Base-by-base conservation (phyloP, 2,888 invertebrate species). In the Zaprionus lineosus region DNA sequence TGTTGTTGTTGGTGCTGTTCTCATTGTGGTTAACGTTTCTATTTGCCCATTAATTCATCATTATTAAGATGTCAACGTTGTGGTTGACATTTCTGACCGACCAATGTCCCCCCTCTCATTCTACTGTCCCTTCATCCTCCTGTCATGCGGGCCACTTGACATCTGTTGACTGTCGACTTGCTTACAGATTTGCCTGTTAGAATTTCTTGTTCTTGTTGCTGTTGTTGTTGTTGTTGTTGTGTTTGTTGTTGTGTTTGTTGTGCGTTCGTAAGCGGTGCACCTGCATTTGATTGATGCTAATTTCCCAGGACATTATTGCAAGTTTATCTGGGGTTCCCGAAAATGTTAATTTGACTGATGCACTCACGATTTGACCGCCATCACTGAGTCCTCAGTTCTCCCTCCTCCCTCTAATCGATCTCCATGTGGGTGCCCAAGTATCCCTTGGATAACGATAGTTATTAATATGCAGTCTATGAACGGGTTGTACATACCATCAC, bases 21-120 rank as follows among this genome's bases (percentile, higher is more conserved):
- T 40, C 52, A 46, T 33, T 58, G 43, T 37, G 47, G 50, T 47
- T 46, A 34, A 36, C 40, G 44, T 46, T 6, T 2, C 6, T 67
- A 69, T 86, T 86, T 86, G 83, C 75, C 83, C 84, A 87, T 87
- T 87, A 87, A 87, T 87, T 86, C 87, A 87, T 87, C 87, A 87
- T 87, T 87, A 87, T 87, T 87, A 87, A 83, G 86, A 81, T 86
- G 87, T 87, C 87, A 87, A 71, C 86, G 70, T 74, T 71, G 79
- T 63, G 78, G 86, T 87, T 87, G 86, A 86, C 86, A 84, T 85
- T 85, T 84, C 48, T 75, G 70, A 67, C 73, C 66, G 39, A 41
- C 19, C n/a, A n/a, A 18, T 53, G 36, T 52, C 52, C 36, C 47
- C 9, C 31, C 29, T 33, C 34, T 14, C 44, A 6, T 26, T 14